A percentile compares a stretch with the other conserved stretches of the same genome.
phyloP scores from a whole-genome alignment of 2,888 invertebrate genomes.

The Drosophila vallismaia region DNA sequence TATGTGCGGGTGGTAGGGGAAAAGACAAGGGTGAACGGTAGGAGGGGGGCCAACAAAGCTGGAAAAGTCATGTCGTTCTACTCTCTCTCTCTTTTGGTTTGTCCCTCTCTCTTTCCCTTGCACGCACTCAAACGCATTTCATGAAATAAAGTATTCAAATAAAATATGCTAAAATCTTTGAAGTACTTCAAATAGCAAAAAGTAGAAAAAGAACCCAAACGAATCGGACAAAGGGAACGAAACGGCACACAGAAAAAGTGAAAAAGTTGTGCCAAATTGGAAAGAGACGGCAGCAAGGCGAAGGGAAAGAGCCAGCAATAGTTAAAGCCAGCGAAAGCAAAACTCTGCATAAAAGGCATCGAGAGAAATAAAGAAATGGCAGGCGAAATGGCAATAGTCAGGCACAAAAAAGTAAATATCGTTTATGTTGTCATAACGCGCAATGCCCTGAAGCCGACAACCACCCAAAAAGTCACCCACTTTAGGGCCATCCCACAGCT shows the following conservation, averaged over 20 bases:
- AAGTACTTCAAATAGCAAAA: constrained; percentile 79
- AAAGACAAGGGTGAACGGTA: constrained; percentile 1
- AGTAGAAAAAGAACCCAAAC: constrained; percentile 51
- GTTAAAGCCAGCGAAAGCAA: constrained; percentile 53
- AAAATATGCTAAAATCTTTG: constrained; percentile 80
- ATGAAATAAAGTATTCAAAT: constrained; percentile 80
- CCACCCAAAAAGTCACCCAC: background rate
- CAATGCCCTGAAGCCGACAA: constrained; percentile 63
- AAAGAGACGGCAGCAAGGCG: constrained; percentile 30
- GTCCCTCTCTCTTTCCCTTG: background rate
- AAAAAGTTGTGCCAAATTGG: constrained; percentile 60
- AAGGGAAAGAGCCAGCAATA: constrained; percentile 41
- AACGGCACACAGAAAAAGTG: constrained; percentile 58
- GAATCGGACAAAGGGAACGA: constrained; percentile 43
- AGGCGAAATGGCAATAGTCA: constrained; percentile 42
- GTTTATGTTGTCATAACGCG: constrained; percentile 80
- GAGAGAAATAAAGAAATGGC: constrained; percentile 60
- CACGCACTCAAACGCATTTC: constrained; percentile 58
- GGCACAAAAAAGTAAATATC: constrained; percentile 73
- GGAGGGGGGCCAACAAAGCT: constrained; percentile 63
- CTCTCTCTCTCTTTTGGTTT: background rate
- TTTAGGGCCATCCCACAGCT: too few species aligned
- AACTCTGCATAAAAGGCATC: constrained; percentile 65
- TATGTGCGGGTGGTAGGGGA: constrained; percentile 31
- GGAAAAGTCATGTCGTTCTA: constrained; percentile 68